Conservation (phyloP, 2,113 vertebrate species). For the Anser brachyrhynchus region DNA sequence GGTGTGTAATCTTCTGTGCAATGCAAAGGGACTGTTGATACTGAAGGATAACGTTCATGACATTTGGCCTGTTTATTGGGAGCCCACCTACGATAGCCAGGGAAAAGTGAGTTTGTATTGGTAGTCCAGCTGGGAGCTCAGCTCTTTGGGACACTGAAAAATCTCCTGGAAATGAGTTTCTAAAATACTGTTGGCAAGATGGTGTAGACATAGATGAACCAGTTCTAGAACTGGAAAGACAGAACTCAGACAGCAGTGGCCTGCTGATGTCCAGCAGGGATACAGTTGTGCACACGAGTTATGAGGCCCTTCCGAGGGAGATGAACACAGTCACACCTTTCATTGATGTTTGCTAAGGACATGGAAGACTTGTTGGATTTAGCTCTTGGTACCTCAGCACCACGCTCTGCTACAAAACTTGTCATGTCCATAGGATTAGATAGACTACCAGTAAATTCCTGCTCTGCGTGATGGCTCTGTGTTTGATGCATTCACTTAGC, state of each 20-base stretch:
- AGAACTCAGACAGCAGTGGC: neutral
- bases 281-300: fast-evolving
- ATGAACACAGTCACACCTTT: fast-evolving
- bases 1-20: neutral
- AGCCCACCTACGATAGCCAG: neutral
- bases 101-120: neutral
- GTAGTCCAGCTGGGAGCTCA: neutral
- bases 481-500: neutral
- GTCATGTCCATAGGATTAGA: fast-evolving
- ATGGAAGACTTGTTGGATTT: neutral
- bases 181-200: neutral
- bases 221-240: neutral
- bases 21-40: neutral
- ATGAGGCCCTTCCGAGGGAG: neutral
- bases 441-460: fast-evolving
- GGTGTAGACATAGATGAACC: neutral
- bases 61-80: neutral
- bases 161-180: neutral
- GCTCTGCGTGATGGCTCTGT: neutral
- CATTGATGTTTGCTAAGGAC: neutral
- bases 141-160: neutral
- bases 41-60: neutral
- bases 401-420: neutral
- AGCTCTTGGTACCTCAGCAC: neutral
- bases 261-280: neutral